Base-by-base conservation (phyloP, 2,888 invertebrate genomes). In the Falcaria lacertinaria region DNA sequence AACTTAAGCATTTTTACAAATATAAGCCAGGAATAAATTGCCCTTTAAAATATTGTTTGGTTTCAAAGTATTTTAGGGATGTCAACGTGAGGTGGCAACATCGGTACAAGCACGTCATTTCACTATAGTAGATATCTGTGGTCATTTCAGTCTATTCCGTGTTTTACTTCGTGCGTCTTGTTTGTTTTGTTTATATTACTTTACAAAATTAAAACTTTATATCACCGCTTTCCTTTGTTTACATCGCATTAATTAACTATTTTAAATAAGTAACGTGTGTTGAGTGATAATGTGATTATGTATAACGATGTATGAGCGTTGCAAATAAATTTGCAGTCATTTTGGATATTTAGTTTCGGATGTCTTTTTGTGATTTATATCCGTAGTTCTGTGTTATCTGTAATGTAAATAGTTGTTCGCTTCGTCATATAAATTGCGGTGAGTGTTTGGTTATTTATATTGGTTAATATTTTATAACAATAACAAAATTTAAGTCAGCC, bases 281-380 rank as follows among this genome's bases (percentile, higher is more conserved):
- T 73, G 71, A 78, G 79, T 52, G 52, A 47, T 41, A 43, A 62
- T 72, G 75, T 80, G 78, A 69, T 72, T 70, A 54, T 54, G 51
- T 63, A 41, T 52, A 49, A n/a, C n/a, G n/a, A 32, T 14, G 8
- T 33, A 37, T 47, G 43, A 41, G 45, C 47, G 51, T 49, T 51
- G 43, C 49, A 52, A 47, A 47, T 49, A 49, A 49, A 42, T 42
- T 42, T 40, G 38, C 47, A 44, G 14, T 50, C 41, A 44, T 44
- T 55, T 50, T 47, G 54, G 57, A 54, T 45, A 40, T 63, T 64
- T 63, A 59, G 60, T 62, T 68, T 61, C 54, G 54, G 57, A 64
- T 60, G 51, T 65, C 48, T 52, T 66, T 68, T 67, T 63, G 22
- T 15, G 37, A 22, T 13, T n/a, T 37, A 37, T 14, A 15, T 37